Evolutionary conservation across 2,888 invertebrate genomes (phyloP), one percentile per base, ranked within the genome.

Genomic region (Tromatobia lineatoria): DNA sequence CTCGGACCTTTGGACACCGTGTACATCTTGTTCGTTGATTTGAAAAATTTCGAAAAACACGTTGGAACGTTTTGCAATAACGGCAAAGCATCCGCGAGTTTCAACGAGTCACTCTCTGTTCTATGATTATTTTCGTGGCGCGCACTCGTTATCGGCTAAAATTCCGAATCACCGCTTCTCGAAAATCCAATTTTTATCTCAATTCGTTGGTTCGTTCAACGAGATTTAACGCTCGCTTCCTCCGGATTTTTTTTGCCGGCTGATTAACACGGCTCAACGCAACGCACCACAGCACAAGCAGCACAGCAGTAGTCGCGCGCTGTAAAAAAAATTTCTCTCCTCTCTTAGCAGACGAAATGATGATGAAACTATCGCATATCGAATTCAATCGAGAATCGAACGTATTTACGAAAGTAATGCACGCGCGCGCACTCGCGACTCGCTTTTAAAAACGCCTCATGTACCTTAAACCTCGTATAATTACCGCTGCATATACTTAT

Each of bases 1-100:
- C 97, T 98, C 86, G 97, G 97, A 87, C 97, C 97, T 94, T 97
- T 97, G 86, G 97, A 96, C 92, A 98, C 96, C 93, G 97, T 97
- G 95, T 98, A 98, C 98, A 98, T 98, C 93, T 80, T 81, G 67
- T 82, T 79, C 86, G 87, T 83, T 81, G 85, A 86, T 86, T 67
- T 45, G 8, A 69, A 70, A 80, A 75, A 77, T 23, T 34, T 34
- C 47, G 42, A 70, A 79, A 75, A 83, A 77, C 52, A 59, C 79
- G 74, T 74, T 79, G 77, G 10, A 61, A 77, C 45, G 71, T 82
- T 73, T 59, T 59, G 69, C 69, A 64, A 66, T 42, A 54, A 57
- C 73, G 61, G 61, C 50, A 52, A 82, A 74, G 82, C 77, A 78
- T 78, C n/a, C 66, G 82, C 76, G 50, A 25, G 57, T 20, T 47